These are phyloP conservation scores for Pyrgilauda ruficollis DNA, from an alignment of 2,113 vertebrate species.

Conservation along the genomic window DNA sequence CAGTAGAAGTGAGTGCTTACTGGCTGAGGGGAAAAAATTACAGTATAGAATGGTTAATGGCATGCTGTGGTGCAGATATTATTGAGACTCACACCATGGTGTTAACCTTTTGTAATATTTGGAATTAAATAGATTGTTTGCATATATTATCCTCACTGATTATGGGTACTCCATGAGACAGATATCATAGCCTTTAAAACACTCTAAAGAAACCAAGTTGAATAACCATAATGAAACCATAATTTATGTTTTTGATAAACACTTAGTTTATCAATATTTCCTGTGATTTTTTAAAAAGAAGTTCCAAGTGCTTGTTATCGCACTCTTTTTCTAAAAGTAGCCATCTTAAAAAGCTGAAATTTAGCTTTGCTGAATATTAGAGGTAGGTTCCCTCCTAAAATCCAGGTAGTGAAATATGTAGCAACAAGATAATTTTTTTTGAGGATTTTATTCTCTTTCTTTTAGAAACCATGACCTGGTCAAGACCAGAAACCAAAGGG, in stretches of 20 bases:
- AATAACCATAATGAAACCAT: background rate
- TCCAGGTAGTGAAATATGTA: background rate
- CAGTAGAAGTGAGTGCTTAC: background rate
- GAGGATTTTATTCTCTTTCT: constrained; percentile 33
- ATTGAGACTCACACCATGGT: background rate
- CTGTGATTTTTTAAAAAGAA: background rate
- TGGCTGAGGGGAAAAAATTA: background rate
- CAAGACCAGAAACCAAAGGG: constrained; percentile 85
- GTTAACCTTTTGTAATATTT: background rate
- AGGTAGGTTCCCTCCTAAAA: background rate
- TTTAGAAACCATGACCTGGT: constrained; percentile 94
- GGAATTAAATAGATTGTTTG: background rate
- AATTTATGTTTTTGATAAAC: background rate
- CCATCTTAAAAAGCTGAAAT: background rate
- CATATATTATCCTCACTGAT: background rate
- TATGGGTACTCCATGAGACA: background rate
- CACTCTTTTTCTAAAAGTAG: background rate
- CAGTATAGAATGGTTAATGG: background rate
- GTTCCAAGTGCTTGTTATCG: background rate
- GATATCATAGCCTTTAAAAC: background rate
- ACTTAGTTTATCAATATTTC: background rate
- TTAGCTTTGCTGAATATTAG: background rate
- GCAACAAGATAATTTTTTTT: background rate
- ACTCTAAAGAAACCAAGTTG: background rate
- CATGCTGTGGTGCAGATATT: background rate